Evolutionary conservation across 2,797 vertebrate species (phyloP).

Genomic region (Muscicapa striata): DNA sequence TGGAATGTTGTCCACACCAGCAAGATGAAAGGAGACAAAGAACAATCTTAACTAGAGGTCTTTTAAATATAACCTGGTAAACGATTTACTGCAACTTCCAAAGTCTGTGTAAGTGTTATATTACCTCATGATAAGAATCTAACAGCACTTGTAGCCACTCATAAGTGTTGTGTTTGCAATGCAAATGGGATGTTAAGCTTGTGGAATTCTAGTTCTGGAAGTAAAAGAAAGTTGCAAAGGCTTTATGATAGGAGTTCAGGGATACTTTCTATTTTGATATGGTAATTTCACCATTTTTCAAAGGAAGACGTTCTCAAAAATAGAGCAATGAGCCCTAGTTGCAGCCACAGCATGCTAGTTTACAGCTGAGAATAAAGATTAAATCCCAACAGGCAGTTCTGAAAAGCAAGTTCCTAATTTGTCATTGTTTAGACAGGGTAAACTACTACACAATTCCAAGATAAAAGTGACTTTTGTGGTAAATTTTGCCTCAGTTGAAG

Average conservation of each 20-base stretch:
- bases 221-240: not conserved
- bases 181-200: not conserved
- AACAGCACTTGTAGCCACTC: not conserved
- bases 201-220: not conserved
- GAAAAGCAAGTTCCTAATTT: not conserved
- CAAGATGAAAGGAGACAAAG: slow-evolving; percentile 31
- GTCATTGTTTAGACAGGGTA: not conserved
- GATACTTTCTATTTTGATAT: not conserved
- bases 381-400: not conserved
- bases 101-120: not conserved
- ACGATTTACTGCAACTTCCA: not conserved
- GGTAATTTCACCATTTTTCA: not conserved
- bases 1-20: not conserved
- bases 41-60: not conserved
- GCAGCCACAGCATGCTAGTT: not conserved
- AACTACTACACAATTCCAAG: not conserved
- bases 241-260: not conserved
- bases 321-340: not conserved
- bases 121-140: not conserved
- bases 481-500: not conserved
- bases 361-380: not conserved
- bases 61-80: not conserved
- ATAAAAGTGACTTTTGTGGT: not conserved
- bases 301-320: not conserved
- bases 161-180: not conserved